Evolutionary conservation across 2,888 invertebrate species (phyloP).

Genomic region (Thecophora atra): DNA sequence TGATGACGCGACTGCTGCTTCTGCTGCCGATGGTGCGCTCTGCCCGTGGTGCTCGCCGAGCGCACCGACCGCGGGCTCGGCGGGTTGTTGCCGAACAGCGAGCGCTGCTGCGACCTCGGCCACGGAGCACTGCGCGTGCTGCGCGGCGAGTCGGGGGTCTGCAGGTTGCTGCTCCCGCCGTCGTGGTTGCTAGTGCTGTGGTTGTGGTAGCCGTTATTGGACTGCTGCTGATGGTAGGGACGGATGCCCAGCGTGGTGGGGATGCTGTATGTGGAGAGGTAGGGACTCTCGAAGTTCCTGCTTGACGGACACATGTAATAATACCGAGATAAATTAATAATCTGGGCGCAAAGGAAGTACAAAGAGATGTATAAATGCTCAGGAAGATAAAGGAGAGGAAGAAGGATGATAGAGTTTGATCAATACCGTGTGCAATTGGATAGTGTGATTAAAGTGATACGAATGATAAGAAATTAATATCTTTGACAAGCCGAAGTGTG

Average conservation of each 20-base stretch:
- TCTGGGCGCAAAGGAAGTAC: background rate
- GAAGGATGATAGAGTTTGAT: background rate
- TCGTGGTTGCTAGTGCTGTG: conserved; percentile 46
- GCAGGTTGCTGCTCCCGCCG: conserved; percentile 54
- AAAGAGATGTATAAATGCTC: background rate
- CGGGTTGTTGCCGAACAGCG: conserved; percentile 78
- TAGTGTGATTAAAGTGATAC: too few relatives aligned
- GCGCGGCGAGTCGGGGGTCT: conserved; percentile 76
- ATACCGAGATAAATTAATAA: background rate
- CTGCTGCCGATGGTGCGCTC: conserved; percentile 47
- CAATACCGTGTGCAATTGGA: too few relatives aligned
- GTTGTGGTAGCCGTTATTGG: conserved; percentile 53
- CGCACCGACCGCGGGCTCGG: conserved; percentile 85
- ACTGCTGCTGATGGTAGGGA: conserved; percentile 57
- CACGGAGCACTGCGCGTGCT: conserved; percentile 86
- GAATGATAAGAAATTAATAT: too few relatives aligned
- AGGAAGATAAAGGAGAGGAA: background rate
- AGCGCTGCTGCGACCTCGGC: conserved; percentile 78
- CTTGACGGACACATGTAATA: background rate
- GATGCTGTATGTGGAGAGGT: conserved; percentile 68
- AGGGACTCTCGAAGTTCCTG: conserved; percentile 67
- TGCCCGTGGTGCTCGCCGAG: conserved; percentile 69
- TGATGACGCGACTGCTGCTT: conserved; percentile 50
- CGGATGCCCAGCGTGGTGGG: conserved; percentile 66
- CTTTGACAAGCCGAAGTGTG: too few relatives aligned